A percentile compares a stretch with the other conserved stretches of the same genome.
Conservation (phyloP, 2,113 vertebrate species). For the Nycticryphes semicollaris region DNA sequence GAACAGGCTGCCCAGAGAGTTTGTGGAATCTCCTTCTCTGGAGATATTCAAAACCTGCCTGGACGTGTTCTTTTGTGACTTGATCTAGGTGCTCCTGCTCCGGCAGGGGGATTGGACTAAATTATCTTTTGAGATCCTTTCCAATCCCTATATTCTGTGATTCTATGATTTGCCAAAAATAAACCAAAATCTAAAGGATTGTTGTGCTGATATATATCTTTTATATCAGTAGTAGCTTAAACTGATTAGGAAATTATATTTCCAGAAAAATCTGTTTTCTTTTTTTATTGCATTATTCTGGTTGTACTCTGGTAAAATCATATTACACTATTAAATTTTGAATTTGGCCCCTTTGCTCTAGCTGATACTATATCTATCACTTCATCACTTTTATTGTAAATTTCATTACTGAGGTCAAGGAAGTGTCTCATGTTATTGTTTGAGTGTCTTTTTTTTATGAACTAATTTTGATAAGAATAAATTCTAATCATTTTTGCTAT, state of each 20-base stretch:
- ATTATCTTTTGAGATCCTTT: no score
- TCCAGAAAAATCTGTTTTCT: not conserved
- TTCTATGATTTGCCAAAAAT: not conserved
- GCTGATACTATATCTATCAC: not conserved
- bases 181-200: not conserved
- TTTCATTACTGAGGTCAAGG: constrained; percentile 41
- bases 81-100: no score
- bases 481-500: constrained; percentile 62
- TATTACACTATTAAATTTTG: not conserved
- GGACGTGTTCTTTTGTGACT: no score
- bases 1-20: no score
- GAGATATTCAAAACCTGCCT: no score
- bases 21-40: no score
- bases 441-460: constrained; percentile 38
- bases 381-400: not conserved
- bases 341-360: not conserved
- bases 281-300: not conserved
- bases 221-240: not conserved
- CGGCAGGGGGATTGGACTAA: no score
- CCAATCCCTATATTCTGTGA: no score
- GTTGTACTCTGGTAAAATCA: not conserved
- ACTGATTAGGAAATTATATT: not conserved
- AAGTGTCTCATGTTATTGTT: constrained; percentile 1
- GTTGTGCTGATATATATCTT: not conserved
- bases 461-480: constrained; percentile 65